Percentiles rank a stretch among this genome's conserved stretches.
Conservation (phyloP, 2,888 invertebrate species). For the Phaedon cochleariae region DNA sequence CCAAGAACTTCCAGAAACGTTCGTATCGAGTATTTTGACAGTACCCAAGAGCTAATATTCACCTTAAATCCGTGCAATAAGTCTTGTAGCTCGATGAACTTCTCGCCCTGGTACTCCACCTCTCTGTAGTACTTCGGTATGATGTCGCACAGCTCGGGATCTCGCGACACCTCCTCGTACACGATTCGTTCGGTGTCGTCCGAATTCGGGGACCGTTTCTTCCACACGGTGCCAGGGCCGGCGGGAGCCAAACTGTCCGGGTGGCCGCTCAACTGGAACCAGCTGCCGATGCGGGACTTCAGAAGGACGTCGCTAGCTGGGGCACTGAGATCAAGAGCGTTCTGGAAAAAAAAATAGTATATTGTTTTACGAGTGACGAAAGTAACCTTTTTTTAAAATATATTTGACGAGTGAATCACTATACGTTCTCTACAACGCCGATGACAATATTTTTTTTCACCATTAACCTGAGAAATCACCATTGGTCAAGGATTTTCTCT, state of each 20-base stretch:
- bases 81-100: constrained; percentile 95
- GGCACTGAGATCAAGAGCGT: constrained; percentile 89
- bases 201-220: constrained; percentile 76
- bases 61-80: constrained; percentile 84
- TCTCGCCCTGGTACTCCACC: constrained; percentile 79
- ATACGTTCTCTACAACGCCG: too few relatives aligned
- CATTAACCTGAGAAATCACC: too few relatives aligned
- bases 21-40: background rate
- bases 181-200: constrained; percentile 79
- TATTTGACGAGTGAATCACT: too few relatives aligned
- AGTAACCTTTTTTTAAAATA: too few relatives aligned
- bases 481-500: too few relatives aligned
- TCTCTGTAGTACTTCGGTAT: constrained; percentile 88
- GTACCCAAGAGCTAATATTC: constrained; percentile 18
- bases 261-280: constrained; percentile 95
- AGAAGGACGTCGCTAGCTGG: constrained; percentile 88
- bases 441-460: too few relatives aligned
- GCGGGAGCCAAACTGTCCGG: constrained; percentile 92
- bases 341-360: constrained; percentile 67
- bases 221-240: constrained; percentile 93
- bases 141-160: constrained; percentile 75
- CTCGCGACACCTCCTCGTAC: constrained; percentile 82
- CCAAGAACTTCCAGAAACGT: background rate
- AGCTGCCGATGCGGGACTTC: constrained; percentile 74
- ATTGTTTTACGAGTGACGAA: too few relatives aligned